A percentile compares a stretch with the other conserved stretches of the same genome.
phyloP scores from a whole-genome alignment of 2,113 vertebrate species.

The Emydura subglobosa region DNA sequence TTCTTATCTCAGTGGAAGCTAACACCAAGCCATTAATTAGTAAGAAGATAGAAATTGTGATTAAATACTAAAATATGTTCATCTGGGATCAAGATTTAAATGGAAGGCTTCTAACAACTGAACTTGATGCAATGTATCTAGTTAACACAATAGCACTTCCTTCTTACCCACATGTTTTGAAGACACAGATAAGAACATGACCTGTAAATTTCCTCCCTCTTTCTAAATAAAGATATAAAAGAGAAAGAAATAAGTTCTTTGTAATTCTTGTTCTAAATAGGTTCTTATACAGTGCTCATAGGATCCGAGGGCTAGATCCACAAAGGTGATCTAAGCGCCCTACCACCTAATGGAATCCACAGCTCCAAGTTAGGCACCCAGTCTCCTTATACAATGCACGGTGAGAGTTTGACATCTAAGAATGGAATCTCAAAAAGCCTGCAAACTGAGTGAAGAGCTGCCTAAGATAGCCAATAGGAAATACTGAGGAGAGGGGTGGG shows the following conservation, averaged over 20 bases:
- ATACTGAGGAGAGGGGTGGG: too few species aligned
- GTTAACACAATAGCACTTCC: not conserved
- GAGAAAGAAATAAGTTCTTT: not conserved
- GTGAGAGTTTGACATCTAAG: too few species aligned
- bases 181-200: not conserved
- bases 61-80: not conserved
- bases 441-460: too few species aligned
- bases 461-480: too few species aligned
- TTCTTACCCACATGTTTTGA: not conserved
- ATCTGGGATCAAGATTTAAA: not conserved
- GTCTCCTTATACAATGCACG: too few species aligned
- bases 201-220: not conserved
- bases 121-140: not conserved
- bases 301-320: too few species aligned
- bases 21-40: not conserved
- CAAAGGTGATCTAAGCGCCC: too few species aligned
- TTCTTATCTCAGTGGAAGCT: not conserved
- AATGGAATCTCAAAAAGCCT: too few species aligned
- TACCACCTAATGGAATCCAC: too few species aligned
- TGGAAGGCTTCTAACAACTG: not conserved
- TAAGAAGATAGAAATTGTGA: not conserved
- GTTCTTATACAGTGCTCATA: too few species aligned
- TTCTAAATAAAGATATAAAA: not conserved
- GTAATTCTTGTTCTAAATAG: too few species aligned
- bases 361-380: too few species aligned